Evolutionary conservation across 2,113 vertebrate species (phyloP).

Genomic region (Anthoscopus minutus): DNA sequence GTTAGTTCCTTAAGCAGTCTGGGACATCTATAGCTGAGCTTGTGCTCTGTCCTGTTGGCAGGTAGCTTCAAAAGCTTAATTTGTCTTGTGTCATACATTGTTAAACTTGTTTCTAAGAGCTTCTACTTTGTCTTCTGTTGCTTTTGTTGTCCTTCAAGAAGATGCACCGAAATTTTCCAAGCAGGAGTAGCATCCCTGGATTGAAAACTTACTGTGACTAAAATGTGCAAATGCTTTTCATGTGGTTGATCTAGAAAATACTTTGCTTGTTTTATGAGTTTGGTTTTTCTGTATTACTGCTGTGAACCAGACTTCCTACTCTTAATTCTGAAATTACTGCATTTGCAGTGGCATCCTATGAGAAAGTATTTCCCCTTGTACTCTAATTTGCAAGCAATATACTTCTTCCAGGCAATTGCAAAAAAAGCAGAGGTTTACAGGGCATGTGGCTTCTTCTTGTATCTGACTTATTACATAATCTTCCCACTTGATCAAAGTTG

Average conservation of each 20-base stretch:
- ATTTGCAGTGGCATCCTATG: neutral
- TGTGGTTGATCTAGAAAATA: neutral
- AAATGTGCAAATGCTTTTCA: neutral
- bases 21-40: neutral
- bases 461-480: neutral
- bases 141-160: neutral
- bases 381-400: neutral
- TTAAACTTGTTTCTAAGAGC: neutral
- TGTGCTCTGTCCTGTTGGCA: neutral
- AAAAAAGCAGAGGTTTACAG: neutral
- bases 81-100: neutral
- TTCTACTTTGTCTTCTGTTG: neutral
- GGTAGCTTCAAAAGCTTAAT: neutral
- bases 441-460: neutral
- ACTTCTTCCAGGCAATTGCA: neutral
- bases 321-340: neutral
- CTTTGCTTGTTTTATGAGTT: neutral
- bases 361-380: neutral
- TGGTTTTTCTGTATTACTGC: neutral
- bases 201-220: neutral
- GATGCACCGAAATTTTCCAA: neutral
- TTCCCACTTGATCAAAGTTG: neutral
- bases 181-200: neutral
- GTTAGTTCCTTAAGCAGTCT: neutral
- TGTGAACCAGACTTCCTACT: neutral